Evolutionary conservation across 2,113 vertebrate genomes (phyloP).

Genomic region (Gasterosteus aculeatus): DNA sequence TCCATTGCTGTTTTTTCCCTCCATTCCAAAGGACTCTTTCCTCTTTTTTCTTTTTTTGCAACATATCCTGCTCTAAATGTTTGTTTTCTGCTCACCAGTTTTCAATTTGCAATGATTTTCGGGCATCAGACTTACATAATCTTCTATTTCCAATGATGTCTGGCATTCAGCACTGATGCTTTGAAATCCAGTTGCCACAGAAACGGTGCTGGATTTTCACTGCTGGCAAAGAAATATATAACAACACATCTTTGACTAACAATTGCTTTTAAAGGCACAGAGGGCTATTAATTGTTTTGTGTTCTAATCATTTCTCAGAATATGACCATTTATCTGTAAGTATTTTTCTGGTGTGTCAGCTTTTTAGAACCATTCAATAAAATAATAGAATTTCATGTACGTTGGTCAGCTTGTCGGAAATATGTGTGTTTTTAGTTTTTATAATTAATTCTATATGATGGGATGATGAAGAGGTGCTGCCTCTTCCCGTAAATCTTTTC

Average conservation of each 20-base stretch:
- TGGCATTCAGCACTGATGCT: conserved; percentile 50
- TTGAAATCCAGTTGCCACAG: conserved; percentile 62
- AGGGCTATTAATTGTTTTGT: conserved; percentile 30
- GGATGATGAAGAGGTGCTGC: background rate
- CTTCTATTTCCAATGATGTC: conserved; percentile 54
- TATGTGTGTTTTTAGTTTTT: conserved; percentile 7
- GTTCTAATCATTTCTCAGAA: conserved; percentile 1
- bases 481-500: background rate
- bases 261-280: conserved; percentile 41
- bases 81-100: conserved; percentile 42
- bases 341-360: conserved; percentile 15
- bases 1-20: background rate
- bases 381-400: conserved; percentile 17
- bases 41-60: background rate
- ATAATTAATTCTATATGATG: conserved; percentile 9
- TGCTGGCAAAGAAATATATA: background rate
- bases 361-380: conserved; percentile 19
- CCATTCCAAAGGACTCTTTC: background rate
- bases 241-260: conserved; percentile 22
- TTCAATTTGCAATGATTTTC: conserved; percentile 60
- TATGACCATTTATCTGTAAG: background rate
- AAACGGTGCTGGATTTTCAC: conserved; percentile 48
- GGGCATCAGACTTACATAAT: conserved; percentile 56
- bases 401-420: conserved; percentile 17
- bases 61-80: conserved; percentile 1